phyloP scores from a whole-genome alignment of 2,113 vertebrate species.

The Brachypteracias leptosomus region DNA sequence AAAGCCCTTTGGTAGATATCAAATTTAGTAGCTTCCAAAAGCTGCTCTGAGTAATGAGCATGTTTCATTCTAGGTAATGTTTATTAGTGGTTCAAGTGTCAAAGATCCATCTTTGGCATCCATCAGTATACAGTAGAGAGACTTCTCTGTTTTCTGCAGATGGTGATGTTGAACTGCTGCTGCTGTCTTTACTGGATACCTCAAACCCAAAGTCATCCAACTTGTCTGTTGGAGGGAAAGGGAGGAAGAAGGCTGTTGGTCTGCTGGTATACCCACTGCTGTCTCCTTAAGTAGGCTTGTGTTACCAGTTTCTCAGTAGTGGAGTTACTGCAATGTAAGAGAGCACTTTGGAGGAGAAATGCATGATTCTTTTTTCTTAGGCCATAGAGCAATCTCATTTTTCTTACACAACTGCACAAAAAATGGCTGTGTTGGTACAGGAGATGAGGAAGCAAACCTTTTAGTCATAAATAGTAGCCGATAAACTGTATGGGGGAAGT shows the following conservation, averaged over 20 bases:
- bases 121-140: background rate
- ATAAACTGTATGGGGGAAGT: background rate
- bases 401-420: background rate
- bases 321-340: background rate
- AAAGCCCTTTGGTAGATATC: background rate
- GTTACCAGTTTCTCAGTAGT: background rate
- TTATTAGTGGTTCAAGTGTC: background rate
- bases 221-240: background rate
- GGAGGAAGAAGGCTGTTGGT: background rate
- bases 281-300: background rate
- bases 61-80: background rate
- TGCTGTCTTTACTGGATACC: background rate
- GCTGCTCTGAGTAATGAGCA: background rate
- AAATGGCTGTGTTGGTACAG: background rate
- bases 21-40: background rate
- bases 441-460: background rate
- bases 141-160: background rate
- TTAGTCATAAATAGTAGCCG: background rate
- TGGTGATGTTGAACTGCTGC: background rate
- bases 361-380: background rate
- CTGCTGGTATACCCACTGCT: background rate
- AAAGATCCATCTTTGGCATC: background rate
- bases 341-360: background rate
- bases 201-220: background rate
- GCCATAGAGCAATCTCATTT: background rate